Base-by-base conservation (phyloP, 2,888 invertebrate species). In the Patella ulyssiponensis region DNA sequence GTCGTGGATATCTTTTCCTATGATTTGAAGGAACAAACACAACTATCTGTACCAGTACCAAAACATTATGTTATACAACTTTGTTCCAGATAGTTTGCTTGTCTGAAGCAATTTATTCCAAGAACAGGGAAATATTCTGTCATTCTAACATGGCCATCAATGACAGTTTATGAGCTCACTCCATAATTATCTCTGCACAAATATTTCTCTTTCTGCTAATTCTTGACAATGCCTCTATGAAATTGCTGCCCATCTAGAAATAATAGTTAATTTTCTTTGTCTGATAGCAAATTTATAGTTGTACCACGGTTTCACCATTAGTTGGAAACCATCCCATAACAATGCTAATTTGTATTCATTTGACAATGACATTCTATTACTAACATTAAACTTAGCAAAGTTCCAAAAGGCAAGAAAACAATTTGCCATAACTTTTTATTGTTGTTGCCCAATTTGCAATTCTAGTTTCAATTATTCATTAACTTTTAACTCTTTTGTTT, bases 371-470 rank as follows among this genome's bases (percentile, higher is more conserved):
- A 64, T 64, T 64, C 23, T 64, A 44, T 23, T 64, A 64, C 20
- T 23, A 64, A 20, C 20, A 64, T 64, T 64, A 64, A 64, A 64
- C 64, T 64, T 23, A 64, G 64, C 20, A 64, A 64, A 12, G 23
- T 64, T 64, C 23, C 20, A 11, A 20, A 20, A 20, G 20, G 20
- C 64, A 23, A 11, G 64, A 64, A 64, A 64, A 64, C 64, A 64
- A 64, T 64, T 64, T 64, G 64, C 64, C 64, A 64, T 64, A 64
- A 64, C 20, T 64, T 23, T 64, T 64, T 64, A 23, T 64, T 64
- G 20, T 56, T 56, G 20, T 64, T 64, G 64, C 64, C 64, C 23
- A 64, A 64, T 64, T 64, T 64, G 23, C 23, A 23, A 23, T 64
- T 64, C 20, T 64, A 64, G 23, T 64, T 23, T 64, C 64, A 64